These are phyloP conservation scores for Ischnus inquisitorius DNA, from an alignment of 2,888 invertebrate species.

Conservation along the genomic window DNA sequence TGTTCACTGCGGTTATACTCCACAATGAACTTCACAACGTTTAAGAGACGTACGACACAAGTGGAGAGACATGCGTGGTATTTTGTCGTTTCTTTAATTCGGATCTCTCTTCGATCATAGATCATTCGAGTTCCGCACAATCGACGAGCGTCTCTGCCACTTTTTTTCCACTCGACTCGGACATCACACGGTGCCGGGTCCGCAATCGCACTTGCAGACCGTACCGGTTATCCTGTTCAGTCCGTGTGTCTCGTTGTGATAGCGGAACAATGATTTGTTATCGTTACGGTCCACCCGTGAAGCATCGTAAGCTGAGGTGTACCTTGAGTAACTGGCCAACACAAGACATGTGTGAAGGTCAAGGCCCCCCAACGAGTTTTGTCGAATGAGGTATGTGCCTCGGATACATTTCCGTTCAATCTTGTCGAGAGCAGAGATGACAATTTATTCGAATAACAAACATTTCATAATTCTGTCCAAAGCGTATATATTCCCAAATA, in stretches of 20 bases:
- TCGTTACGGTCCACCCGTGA: conserved; percentile 21
- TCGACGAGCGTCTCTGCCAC: conserved; percentile 39
- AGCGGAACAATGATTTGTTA: conserved; percentile 12
- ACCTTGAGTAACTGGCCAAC: conserved; percentile 25
- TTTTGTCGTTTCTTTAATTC: conserved; percentile 28
- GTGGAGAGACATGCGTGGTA: conserved; percentile 15
- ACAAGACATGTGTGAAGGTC: conserved; percentile 18
- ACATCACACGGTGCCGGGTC: conserved; percentile 7
- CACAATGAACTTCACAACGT: conserved; percentile 31
- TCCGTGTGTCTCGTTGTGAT: conserved; percentile 8
- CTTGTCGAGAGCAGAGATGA: conserved; percentile 29
- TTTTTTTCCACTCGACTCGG: conserved; percentile 13
- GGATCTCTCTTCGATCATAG: conserved; percentile 21
- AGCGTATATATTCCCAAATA: neutral
- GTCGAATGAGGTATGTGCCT: conserved; percentile 19
- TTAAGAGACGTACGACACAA: conserved; percentile 51
- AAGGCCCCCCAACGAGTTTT: conserved; percentile 1
- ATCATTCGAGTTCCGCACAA: conserved; percentile 41
- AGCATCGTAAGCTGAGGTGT: conserved; percentile 33
- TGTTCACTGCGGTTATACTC: conserved; percentile 9
- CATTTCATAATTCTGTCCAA: neutral
- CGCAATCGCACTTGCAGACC: conserved; percentile 10
- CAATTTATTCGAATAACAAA: conserved; percentile 29
- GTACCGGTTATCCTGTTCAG: conserved; percentile 22
- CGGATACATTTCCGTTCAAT: conserved; percentile 40